Conservation (phyloP, 2,113 vertebrate genomes). For the Phodopus roborovskii region DNA sequence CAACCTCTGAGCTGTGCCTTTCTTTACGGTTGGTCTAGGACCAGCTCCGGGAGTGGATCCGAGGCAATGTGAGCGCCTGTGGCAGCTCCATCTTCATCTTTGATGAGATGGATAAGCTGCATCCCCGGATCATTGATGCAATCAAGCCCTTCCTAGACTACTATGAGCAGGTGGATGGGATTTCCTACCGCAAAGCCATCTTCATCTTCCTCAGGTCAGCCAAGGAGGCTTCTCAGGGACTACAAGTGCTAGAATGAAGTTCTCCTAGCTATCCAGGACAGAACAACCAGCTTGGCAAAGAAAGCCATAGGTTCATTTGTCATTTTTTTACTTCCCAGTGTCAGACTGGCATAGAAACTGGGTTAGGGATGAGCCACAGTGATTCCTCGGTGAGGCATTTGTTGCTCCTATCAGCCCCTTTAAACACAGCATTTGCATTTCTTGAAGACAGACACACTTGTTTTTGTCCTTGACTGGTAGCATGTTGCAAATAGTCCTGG, state of each 20-base stretch:
- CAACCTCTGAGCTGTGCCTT: not conserved
- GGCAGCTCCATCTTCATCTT: conserved; percentile 95
- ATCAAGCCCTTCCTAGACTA: conserved; percentile 96
- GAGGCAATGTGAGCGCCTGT: conserved; percentile 92
- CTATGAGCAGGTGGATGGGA: conserved; percentile 91
- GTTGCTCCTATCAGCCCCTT: not conserved
- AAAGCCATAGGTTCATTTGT: not conserved
- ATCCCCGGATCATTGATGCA: conserved; percentile 93
- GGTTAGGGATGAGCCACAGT: not conserved
- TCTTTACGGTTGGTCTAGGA: conserved; percentile 82
- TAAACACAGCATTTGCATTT: not conserved
- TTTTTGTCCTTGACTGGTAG: not conserved
- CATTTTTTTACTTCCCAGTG: not conserved
- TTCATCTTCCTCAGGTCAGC: conserved; percentile 97
- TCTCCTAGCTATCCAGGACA: not conserved
- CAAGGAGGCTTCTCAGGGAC: not conserved
- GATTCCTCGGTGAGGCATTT: not conserved
- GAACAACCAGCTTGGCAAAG: not conserved
- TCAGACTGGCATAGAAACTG: not conserved
- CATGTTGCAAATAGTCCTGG: not conserved
- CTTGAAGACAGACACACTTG: no score
- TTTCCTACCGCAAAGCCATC: conserved; percentile 94
- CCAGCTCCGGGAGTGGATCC: conserved; percentile 94
- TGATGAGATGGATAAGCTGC: conserved; percentile 98
- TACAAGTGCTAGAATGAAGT: not conserved